Evolutionary conservation across 2,797 vertebrate genomes (phyloP).

Genomic region (Bucorvus abyssinicus): DNA sequence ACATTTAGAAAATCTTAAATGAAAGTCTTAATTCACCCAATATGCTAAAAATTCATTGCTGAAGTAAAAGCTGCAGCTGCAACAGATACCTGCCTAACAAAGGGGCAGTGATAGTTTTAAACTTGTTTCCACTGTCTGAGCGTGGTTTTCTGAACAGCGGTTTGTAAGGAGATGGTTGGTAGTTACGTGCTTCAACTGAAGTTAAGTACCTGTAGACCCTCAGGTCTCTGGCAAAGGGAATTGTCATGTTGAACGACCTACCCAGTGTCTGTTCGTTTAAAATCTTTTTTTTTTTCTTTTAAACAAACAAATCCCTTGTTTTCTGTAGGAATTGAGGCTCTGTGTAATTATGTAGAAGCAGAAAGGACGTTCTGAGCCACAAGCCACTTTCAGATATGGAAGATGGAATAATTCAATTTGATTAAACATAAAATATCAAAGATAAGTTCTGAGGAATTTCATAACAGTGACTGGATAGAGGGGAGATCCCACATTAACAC

Average conservation of each 20-base stretch:
- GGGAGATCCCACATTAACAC: neutral
- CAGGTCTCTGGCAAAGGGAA: neutral
- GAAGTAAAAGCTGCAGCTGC: neutral
- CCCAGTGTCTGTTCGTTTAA: neutral
- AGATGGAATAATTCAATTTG: neutral
- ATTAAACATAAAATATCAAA: neutral
- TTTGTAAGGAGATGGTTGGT: neutral
- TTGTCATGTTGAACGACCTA: neutral
- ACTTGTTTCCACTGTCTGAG: neutral
- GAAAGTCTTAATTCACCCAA: neutral
- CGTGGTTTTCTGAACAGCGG: neutral
- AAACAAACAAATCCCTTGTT: neutral
- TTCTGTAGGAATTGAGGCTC: neutral
- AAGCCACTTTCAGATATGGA: neutral
- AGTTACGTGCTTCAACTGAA: neutral
- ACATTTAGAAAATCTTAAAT: neutral
- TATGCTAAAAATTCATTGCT: neutral
- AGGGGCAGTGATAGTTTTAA: neutral
- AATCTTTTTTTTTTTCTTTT: neutral
- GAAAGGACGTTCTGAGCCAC: neutral
- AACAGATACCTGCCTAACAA: neutral
- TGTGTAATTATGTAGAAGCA: neutral
- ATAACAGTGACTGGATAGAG: neutral
- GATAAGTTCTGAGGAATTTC: neutral
- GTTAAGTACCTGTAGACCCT: neutral